Evolutionary conservation across 2,113 vertebrate species (phyloP).

Genomic region (Notechis scutatus): DNA sequence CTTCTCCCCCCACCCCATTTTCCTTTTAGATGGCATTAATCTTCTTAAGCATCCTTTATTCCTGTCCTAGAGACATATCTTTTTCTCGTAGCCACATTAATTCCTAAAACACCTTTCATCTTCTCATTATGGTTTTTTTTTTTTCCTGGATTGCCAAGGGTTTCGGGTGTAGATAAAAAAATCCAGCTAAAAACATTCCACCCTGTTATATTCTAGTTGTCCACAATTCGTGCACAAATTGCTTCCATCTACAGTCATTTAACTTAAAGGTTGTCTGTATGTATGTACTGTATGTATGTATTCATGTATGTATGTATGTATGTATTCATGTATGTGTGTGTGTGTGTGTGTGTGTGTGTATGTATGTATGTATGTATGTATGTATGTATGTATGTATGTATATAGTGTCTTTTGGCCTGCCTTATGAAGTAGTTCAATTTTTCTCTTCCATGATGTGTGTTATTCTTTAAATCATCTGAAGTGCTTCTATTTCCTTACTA

Average conservation of each 20-base stretch:
- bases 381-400: neutral
- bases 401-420: neutral
- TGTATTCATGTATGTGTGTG: neutral
- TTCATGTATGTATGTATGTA: neutral
- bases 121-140: neutral
- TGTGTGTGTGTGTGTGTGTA: too few species aligned
- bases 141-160: neutral
- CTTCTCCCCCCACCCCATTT: neutral
- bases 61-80: neutral
- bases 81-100: neutral
- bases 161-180: neutral
- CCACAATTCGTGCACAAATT: neutral
- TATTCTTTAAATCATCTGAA: neutral
- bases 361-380: too few species aligned
- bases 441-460: neutral
- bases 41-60: neutral
- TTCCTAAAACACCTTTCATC: neutral
- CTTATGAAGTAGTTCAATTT: neutral
- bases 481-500: neutral
- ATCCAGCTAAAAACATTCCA: neutral
- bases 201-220: neutral
- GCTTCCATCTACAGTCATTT: neutral
- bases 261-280: neutral
- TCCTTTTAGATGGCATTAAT: neutral
- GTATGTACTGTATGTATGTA: too few species aligned